Conservation (phyloP, 2,888 invertebrate species). For the Boloria euphrosyne region DNA sequence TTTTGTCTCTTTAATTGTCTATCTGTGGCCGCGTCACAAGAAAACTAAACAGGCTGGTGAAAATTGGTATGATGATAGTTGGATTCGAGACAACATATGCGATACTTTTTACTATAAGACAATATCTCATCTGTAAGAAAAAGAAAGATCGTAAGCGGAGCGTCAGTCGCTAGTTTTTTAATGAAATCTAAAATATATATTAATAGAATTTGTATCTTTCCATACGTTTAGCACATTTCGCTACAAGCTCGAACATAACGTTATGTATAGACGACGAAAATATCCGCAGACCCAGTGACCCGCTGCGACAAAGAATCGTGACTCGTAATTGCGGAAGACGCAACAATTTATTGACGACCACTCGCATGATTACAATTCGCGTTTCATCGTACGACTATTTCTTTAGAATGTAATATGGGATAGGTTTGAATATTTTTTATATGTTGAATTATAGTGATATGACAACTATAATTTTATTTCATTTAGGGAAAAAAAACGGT, state of each 20-base stretch:
- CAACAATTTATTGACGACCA: slow-evolving; percentile 39
- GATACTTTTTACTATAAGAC: too few species aligned
- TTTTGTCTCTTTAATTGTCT: too few species aligned
- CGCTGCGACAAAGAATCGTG: slow-evolving; percentile 31
- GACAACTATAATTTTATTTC: background rate
- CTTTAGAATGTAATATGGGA: slow-evolving; percentile 6
- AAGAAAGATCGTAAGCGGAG: too few species aligned
- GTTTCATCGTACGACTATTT: slow-evolving; percentile 21
- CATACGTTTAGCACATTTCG: background rate
- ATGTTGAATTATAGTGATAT: background rate
- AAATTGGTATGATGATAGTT: too few species aligned
- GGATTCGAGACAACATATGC: too few species aligned
- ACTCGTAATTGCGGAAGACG: slow-evolving; percentile 39
- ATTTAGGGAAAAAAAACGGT: background rate
- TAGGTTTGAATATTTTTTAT: background rate
- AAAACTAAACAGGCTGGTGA: too few species aligned
- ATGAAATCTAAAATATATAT: too few species aligned
- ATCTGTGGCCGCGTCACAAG: too few species aligned
- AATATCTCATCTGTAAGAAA: too few species aligned
- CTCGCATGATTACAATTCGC: slow-evolving; percentile 24
- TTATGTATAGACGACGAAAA: slow-evolving; percentile 27
- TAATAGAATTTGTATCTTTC: too few species aligned
- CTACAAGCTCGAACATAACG: background rate
- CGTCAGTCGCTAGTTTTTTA: too few species aligned
- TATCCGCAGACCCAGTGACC: slow-evolving; percentile 35